Evolutionary conservation across 2,113 vertebrate species (phyloP).

Genomic region (Sula dactylatra): DNA sequence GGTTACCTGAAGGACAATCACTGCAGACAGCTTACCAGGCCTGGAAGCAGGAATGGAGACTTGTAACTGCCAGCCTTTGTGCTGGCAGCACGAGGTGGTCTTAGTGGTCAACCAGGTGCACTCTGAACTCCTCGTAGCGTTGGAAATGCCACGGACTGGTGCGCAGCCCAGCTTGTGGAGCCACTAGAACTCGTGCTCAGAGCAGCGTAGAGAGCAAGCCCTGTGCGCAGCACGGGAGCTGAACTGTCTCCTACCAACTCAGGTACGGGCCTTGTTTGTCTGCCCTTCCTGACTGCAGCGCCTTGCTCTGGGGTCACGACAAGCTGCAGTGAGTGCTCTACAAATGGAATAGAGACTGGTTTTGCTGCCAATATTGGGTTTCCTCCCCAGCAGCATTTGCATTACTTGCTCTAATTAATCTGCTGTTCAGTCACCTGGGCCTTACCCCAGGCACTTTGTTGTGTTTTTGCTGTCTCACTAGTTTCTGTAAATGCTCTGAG

Average conservation of each 20-base stretch:
- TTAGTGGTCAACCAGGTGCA: fast-evolving
- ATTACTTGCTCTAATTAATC: not conserved
- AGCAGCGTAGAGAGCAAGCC: not conserved
- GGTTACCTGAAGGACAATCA: fast-evolving
- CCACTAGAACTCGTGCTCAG: fast-evolving
- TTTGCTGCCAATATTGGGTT: not conserved
- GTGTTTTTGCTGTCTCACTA: not conserved
- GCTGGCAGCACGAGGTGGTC: fast-evolving
- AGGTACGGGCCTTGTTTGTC: too few species aligned
- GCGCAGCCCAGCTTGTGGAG: not conserved
- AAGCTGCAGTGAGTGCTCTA: not conserved
- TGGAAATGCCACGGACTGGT: not conserved
- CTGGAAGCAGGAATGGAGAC: not conserved
- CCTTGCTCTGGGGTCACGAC: not conserved
- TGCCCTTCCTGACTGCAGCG: not conserved
- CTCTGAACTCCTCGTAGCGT: fast-evolving
- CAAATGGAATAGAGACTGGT: fast-evolving
- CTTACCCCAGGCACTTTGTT: not conserved
- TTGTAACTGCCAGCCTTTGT: not conserved
- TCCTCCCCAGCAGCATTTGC: not conserved
- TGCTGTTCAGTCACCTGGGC: not conserved
- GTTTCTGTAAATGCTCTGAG: not conserved
- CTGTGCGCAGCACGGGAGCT: fast-evolving
- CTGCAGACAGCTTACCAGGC: not conserved
- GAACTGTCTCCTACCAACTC: fast-evolving